Evolutionary conservation across 2,113 vertebrate species (phyloP), one percentile per base, ranked within the genome.

Genomic region (Saguinus imperator): DNA sequence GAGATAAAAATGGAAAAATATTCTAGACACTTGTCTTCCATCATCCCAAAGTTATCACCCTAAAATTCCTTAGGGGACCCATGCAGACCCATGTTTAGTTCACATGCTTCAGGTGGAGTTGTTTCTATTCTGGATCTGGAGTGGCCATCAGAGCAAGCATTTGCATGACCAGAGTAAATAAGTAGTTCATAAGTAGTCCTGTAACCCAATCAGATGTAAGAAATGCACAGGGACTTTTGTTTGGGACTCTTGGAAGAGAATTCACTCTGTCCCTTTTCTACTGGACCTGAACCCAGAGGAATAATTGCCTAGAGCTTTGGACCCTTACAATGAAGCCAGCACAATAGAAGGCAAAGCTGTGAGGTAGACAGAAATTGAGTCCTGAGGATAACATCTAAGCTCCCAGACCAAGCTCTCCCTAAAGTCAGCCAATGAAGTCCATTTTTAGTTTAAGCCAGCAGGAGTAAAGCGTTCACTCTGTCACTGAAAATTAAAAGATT

Each of bases 401-500:
- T 94, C 25, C 32, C 72, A 87, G 58, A 87, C 29, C 76, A 93
- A 94, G 58, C 29, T 77, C 43, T 92, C 66, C 25, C 37, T 89
- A 25, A 87, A 93, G n/a, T 50, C 29, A 95, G 48, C 70, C 13
- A 81, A 75, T 61, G 57, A 87, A 92, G 57, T 11, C 20, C 64
- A 68, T 17, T 89, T 94, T 91, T 48, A 75, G 35, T 93, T 73
- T 79, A 97, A 81, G 45, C 35, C 45, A 89, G 25, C 58, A 55
- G 25, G 48, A 27, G 40, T 40, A 57, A 32, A 94, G 29, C 43
- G 93, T 57, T 96, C 66, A 93, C 52, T 72, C 66, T 70, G 52
- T 68, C 48, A 64, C 82, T 89, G 35, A 93, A 96, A 88, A 93
- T 32, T 66, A 87, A 94, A 87, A 72, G 61, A 95, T 23, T 97